These are phyloP conservation scores for Phrynocephalus guinanensis DNA, from an alignment of 2,797 vertebrate species.

Conservation along the genomic window DNA sequence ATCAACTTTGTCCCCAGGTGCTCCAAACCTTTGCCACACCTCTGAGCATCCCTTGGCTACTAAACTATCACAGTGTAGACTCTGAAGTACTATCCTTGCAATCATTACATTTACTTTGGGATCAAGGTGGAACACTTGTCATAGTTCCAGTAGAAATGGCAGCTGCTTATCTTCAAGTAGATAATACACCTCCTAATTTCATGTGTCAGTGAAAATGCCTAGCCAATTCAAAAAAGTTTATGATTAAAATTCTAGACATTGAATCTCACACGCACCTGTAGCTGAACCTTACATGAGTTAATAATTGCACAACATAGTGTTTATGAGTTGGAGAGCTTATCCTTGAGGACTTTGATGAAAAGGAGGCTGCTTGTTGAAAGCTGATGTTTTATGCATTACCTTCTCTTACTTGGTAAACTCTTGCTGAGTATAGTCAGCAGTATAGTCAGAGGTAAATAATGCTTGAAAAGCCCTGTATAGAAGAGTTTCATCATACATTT, in stretches of 20 bases:
- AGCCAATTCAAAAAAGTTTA: not conserved
- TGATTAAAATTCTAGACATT: conserved; percentile 9
- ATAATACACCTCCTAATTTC: not conserved
- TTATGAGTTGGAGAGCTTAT: conserved; percentile 16
- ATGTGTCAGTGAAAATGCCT: not conserved
- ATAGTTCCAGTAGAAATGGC: not conserved
- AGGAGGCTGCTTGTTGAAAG: conserved; percentile 22
- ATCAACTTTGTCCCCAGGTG: no score
- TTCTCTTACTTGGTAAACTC: conserved; percentile 23
- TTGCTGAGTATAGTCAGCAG: not conserved
- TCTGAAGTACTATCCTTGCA: not conserved
- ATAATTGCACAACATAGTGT: not conserved
- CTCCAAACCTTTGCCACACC: no score
- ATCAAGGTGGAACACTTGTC: not conserved
- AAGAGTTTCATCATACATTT: not conserved
- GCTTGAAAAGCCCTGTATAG: not conserved
- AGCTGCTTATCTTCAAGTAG: not conserved
- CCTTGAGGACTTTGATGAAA: conserved; percentile 32
- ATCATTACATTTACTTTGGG: not conserved
- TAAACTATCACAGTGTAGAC: not conserved
- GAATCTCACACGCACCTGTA: not conserved
- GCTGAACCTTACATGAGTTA: not conserved
- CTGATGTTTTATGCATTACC: conserved; percentile 6
- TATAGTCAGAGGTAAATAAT: not conserved
- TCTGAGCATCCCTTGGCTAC: not conserved